These are phyloP conservation scores for Bombus waltoni DNA, from an alignment of 1,140 invertebrate species.

Conservation along the genomic window DNA sequence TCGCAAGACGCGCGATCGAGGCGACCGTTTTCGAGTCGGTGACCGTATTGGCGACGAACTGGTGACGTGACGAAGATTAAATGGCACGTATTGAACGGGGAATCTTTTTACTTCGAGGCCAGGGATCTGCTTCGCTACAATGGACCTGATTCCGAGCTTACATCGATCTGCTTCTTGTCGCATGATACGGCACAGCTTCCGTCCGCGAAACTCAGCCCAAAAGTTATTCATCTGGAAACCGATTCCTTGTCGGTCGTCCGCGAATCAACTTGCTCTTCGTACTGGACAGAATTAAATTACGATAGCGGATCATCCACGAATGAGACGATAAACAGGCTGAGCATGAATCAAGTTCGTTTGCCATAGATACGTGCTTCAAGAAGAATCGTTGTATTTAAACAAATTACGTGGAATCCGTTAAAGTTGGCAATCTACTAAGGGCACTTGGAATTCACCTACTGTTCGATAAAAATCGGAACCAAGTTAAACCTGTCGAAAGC, in stretches of 20 bases:
- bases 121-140: constrained; percentile 33
- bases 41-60: background rate
- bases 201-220: constrained; percentile 6
- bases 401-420: background rate
- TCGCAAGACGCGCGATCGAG: background rate
- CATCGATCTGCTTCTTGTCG: constrained; percentile 50
- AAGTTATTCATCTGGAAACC: constrained; percentile 26
- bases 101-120: constrained; percentile 35
- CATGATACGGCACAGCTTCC: background rate
- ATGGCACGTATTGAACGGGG: constrained; percentile 19
- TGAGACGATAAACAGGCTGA: constrained; percentile 7
- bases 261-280: background rate
- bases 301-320: background rate
- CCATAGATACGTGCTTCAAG: background rate
- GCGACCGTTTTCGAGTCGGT: background rate
- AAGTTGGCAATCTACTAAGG: background rate
- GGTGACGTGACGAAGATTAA: constrained; percentile 43
- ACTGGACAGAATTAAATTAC: constrained; percentile 9
- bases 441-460: background rate
- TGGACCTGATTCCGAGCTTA: constrained; percentile 14
- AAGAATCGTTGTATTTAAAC: background rate
- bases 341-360: background rate
- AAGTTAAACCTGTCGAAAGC: background rate
- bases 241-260: constrained; percentile 5
- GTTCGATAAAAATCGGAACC: background rate